Evolutionary conservation across 2,888 invertebrate species (phyloP).

Genomic region (Ophioninae sp.): DNA sequence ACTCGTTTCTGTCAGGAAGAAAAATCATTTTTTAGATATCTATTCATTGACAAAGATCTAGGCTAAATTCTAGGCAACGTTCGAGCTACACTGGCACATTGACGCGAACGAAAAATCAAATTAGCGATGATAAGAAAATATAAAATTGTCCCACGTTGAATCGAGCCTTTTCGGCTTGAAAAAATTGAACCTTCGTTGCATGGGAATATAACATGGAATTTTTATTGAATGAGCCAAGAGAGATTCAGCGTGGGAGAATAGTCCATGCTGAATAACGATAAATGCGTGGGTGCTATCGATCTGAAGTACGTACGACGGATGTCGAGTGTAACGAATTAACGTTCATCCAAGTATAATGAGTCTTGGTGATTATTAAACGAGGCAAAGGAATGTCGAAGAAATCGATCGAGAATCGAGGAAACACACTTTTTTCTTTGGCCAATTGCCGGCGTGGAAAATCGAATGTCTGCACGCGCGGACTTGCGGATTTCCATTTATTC

Average conservation of each 20-base stretch:
- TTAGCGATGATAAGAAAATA: not conserved
- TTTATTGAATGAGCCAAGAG: not conserved
- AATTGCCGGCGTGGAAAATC: conserved; percentile 62
- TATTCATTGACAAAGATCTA: not conserved
- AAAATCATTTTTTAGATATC: not conserved
- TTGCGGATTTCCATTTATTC: conserved; percentile 21
- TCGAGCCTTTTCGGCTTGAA: not conserved
- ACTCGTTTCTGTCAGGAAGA: conserved; percentile 69
- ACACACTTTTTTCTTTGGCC: conserved; percentile 8
- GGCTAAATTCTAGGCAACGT: not conserved
- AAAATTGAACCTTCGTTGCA: no score
- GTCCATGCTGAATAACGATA: not conserved
- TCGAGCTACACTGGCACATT: not conserved
- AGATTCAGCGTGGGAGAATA: not conserved
- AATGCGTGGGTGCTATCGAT: not conserved
- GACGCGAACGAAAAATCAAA: not conserved
- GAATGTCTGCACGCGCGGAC: not conserved
- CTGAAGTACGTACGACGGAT: not conserved
- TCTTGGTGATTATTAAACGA: not conserved
- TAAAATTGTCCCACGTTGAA: not conserved
- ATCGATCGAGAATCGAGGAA: not conserved
- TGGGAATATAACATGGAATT: no score
- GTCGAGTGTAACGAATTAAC: not conserved
- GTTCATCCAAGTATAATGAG: conserved; percentile 49
- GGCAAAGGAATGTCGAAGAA: not conserved